Evolutionary conservation across 1,140 invertebrate genomes (phyloP).

Genomic region (Bombus breviceps): DNA sequence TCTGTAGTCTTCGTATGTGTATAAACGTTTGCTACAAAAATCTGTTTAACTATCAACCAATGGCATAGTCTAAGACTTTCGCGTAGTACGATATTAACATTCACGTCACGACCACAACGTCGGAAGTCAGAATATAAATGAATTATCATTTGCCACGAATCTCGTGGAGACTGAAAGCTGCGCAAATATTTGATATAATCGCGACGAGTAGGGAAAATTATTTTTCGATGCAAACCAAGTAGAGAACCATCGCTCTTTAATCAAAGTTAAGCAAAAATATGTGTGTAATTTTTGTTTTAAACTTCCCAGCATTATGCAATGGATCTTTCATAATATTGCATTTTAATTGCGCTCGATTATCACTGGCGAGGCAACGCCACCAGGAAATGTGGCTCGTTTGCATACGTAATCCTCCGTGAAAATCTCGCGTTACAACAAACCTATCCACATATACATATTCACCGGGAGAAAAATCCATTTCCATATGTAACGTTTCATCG

Average conservation of each 20-base stretch:
- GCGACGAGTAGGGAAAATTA: neutral
- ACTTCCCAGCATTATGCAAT: neutral
- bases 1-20: neutral
- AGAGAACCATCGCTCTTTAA: neutral
- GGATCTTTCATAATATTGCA: conserved; percentile 35
- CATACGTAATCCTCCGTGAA: conserved; percentile 23
- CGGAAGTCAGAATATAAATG: conserved; percentile 1
- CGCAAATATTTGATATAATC: neutral
- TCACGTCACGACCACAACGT: neutral
- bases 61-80: too few species aligned
- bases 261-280: neutral
- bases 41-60: too few species aligned
- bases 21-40: neutral
- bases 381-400: conserved; percentile 40
- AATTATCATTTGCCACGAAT: conserved; percentile 19
- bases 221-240: too few species aligned
- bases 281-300: neutral
- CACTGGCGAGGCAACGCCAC: neutral
- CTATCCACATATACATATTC: conserved; percentile 28
- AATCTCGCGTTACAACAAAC: conserved; percentile 42
- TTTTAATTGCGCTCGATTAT: conserved; percentile 47
- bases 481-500: neutral
- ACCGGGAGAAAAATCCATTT: conserved; percentile 27
- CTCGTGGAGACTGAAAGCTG: neutral
- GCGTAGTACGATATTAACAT: conserved; percentile 5